These are phyloP conservation scores for Sisor rabdophorus DNA, from an alignment of 2,113 vertebrate species.

Conservation along the genomic window DNA sequence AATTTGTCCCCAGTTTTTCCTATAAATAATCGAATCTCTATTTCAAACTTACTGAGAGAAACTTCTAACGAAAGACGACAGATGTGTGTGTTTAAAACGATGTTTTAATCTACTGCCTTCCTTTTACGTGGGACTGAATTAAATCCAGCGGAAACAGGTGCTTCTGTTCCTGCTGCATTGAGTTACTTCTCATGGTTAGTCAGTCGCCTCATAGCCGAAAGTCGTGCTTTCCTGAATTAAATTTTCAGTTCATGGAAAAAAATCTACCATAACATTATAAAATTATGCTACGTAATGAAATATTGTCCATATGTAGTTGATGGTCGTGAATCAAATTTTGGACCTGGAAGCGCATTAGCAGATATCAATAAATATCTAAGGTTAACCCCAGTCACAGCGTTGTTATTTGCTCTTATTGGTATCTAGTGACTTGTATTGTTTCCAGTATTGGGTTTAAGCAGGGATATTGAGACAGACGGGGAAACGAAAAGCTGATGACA, in stretches of 20 bases:
- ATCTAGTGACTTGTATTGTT: neutral
- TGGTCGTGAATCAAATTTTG: neutral
- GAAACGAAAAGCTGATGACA: slow-evolving; percentile 37
- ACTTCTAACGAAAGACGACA: slow-evolving; percentile 37
- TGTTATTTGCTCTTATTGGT: neutral
- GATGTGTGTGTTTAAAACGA: slow-evolving; percentile 36
- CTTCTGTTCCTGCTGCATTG: slow-evolving; percentile 43
- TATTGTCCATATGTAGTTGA: neutral
- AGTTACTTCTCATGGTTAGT: slow-evolving; percentile 53
- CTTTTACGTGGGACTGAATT: slow-evolving; percentile 43
- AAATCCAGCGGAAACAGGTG: slow-evolving; percentile 58
- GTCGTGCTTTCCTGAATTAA: slow-evolving; percentile 35
- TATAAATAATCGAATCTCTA: slow-evolving; percentile 3
- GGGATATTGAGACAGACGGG: slow-evolving; percentile 6
- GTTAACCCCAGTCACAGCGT: neutral
- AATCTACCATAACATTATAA: neutral
- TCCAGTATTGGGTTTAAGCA: slow-evolving; percentile 1
- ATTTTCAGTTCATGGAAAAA: neutral
- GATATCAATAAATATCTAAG: too few species aligned
- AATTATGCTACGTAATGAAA: neutral
- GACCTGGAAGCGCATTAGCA: neutral
- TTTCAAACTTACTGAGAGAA: slow-evolving; percentile 23
- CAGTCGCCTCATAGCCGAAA: slow-evolving; percentile 30
- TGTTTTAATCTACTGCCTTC: slow-evolving; percentile 45
- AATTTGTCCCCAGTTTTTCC: neutral